Evolutionary conservation across 1,140 invertebrate genomes (phyloP).

Genomic region (Venturia canescens): DNA sequence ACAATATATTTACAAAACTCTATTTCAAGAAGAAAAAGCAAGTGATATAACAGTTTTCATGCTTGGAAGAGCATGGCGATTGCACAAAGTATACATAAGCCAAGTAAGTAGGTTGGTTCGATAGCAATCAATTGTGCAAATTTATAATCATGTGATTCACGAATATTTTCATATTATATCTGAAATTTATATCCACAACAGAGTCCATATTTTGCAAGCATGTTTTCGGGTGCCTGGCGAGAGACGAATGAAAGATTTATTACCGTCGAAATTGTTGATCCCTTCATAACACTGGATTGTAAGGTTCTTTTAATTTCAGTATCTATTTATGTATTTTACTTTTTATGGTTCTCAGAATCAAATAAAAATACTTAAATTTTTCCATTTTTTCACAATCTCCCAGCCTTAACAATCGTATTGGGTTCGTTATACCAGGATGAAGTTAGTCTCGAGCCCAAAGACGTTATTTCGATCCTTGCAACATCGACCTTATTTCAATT

Average conservation of each 20-base stretch:
- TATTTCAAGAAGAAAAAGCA: slow-evolving; percentile 87
- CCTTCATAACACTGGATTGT: slow-evolving; percentile 85
- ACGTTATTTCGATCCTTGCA: slow-evolving; percentile 85
- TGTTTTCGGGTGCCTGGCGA: slow-evolving; percentile 90
- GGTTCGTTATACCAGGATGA: slow-evolving; percentile 90
- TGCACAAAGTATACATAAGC: slow-evolving; percentile 88
- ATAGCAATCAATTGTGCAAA: slow-evolving; percentile 5
- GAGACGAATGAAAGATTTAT: slow-evolving; percentile 84
- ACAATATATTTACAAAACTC: slow-evolving; percentile 87
- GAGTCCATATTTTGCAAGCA: slow-evolving; percentile 89
- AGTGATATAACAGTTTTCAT: slow-evolving; percentile 87
- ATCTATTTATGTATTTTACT: not conserved
- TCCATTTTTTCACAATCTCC: slow-evolving; percentile 51
- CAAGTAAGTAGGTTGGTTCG: slow-evolving; percentile 75
- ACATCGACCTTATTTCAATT: slow-evolving; percentile 88
- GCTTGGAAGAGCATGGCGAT: slow-evolving; percentile 84
- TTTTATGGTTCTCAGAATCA: not conserved
- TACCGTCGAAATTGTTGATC: slow-evolving; percentile 85
- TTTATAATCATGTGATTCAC: not conserved
- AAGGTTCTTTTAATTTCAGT: slow-evolving; percentile 60
- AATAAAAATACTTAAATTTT: not conserved
- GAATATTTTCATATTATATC: slow-evolving; percentile 28
- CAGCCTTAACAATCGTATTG: slow-evolving; percentile 84
- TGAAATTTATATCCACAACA: slow-evolving; percentile 70
- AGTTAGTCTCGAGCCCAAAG: slow-evolving; percentile 83